phyloP scores from a whole-genome alignment of 2,113 vertebrate genomes.

The Reinhardtius hippoglossoides region DNA sequence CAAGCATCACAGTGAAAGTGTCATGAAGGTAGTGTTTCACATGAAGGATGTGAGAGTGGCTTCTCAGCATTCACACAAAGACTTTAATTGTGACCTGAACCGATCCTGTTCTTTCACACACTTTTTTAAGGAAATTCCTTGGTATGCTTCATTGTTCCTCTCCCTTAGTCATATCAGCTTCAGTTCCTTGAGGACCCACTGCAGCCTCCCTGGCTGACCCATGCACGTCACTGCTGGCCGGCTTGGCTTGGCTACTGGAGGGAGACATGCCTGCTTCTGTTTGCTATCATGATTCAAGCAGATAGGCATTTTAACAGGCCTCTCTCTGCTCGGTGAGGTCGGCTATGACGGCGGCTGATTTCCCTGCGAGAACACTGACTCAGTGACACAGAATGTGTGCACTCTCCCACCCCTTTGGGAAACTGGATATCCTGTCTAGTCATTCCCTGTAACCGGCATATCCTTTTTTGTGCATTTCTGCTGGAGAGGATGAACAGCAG shows the following conservation, averaged over 20 bases:
- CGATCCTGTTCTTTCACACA: conserved; percentile 21
- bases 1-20: conserved; percentile 21
- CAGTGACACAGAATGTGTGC: conserved; percentile 68
- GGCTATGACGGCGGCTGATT: conserved; percentile 58
- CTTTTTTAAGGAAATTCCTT: conserved; percentile 59
- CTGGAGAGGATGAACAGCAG: conserved; percentile 42
- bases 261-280: conserved; percentile 61
- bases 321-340: conserved; percentile 47
- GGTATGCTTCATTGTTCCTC: conserved; percentile 49
- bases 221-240: conserved; percentile 34
- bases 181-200: conserved; percentile 45
- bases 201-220: conserved; percentile 34
- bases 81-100: not conserved
- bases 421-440: conserved; percentile 74
- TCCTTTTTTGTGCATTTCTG: conserved; percentile 67
- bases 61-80: conserved; percentile 8
- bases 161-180: conserved; percentile 27
- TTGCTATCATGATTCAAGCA: conserved; percentile 67
- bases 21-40: conserved; percentile 29
- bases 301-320: conserved; percentile 65
- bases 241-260: conserved; percentile 39
- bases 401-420: conserved; percentile 55
- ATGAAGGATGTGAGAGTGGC: conserved; percentile 8
- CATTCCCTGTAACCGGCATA: conserved; percentile 55
- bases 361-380: conserved; percentile 58